Percentiles rank a stretch among this genome's conserved stretches.
These are phyloP conservation scores for Caranx ignobilis DNA, from an alignment of 2,113 vertebrate species.

Conservation along the genomic window DNA sequence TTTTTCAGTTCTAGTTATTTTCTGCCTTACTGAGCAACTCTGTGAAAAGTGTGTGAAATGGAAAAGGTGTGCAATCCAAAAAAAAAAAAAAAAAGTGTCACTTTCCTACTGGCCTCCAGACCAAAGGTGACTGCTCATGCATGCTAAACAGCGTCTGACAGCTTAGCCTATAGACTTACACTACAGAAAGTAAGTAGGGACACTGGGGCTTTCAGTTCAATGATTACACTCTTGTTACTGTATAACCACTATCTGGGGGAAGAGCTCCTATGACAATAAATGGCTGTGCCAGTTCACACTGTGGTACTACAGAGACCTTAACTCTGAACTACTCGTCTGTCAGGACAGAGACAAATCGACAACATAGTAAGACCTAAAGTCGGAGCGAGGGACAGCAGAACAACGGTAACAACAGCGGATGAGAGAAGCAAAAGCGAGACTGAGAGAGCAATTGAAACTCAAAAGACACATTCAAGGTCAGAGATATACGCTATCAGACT, in stretches of 20 bases:
- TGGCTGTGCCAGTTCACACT: slow-evolving; percentile 7
- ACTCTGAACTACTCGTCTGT: slow-evolving; percentile 3
- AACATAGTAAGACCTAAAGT: background rate
- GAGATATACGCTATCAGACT: slow-evolving; percentile 50
- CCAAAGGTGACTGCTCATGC: background rate
- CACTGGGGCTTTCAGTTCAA: slow-evolving; percentile 24
- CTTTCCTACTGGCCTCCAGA: background rate
- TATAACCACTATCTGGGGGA: slow-evolving; percentile 14
- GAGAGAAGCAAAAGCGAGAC: slow-evolving; percentile 19
- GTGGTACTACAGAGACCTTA: slow-evolving; percentile 1
- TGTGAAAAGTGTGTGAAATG: background rate
- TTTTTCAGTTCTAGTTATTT: no score
- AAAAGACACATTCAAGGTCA: slow-evolving; percentile 52
- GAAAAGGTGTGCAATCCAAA: no score
- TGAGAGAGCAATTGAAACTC: slow-evolving; percentile 17
- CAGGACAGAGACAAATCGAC: background rate
- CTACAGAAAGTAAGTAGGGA: slow-evolving; percentile 1
- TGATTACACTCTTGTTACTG: slow-evolving; percentile 24
- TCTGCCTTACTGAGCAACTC: background rate
- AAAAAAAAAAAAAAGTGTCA: background rate
- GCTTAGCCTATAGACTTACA: background rate
- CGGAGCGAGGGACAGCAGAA: background rate
- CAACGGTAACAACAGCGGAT: background rate
- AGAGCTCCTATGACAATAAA: slow-evolving; percentile 1
- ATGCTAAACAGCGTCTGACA: background rate